Conservation (phyloP, 2,888 invertebrate genomes). For the Cantharis rufa region DNA sequence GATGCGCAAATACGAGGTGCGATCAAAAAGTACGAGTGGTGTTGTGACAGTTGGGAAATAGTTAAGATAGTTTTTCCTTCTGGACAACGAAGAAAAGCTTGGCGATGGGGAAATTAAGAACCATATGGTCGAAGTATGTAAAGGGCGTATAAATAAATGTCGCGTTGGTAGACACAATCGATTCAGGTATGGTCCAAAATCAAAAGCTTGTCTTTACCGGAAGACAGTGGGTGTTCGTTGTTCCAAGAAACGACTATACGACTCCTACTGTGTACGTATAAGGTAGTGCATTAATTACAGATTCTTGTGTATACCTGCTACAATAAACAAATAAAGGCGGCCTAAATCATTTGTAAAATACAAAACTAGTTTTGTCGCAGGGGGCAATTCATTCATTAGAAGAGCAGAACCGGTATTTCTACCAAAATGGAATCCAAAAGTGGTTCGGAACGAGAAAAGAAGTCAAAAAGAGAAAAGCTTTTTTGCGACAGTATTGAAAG, state of each 20-base stretch:
- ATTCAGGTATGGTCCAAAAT: conserved; percentile 26
- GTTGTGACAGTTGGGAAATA: neutral
- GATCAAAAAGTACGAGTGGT: neutral
- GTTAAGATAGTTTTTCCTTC: neutral
- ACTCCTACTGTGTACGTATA: conserved; percentile 25
- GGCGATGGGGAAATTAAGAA: neutral
- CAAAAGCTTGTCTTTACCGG: conserved; percentile 39
- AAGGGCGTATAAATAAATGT: conserved; percentile 11
- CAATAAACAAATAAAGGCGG: conserved; percentile 16
- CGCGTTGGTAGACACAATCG: conserved; percentile 24
- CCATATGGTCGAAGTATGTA: conserved; percentile 7
- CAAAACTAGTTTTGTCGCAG: neutral
- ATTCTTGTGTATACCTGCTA: conserved; percentile 17
- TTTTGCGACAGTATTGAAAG: conserved; percentile 15
- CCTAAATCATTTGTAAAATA: neutral
- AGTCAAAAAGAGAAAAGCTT: conserved; percentile 8
- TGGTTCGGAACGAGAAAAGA: neutral
- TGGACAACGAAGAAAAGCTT: neutral
- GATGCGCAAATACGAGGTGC: neutral
- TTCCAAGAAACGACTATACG: conserved; percentile 32
- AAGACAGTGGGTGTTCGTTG: conserved; percentile 43
- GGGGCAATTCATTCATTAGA: neutral
- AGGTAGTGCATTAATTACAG: conserved; percentile 25
- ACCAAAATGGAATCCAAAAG: neutral
- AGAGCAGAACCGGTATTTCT: neutral